phyloP scores from a whole-genome alignment of 1,140 invertebrate genomes.

The Tetramorium alpestre region DNA sequence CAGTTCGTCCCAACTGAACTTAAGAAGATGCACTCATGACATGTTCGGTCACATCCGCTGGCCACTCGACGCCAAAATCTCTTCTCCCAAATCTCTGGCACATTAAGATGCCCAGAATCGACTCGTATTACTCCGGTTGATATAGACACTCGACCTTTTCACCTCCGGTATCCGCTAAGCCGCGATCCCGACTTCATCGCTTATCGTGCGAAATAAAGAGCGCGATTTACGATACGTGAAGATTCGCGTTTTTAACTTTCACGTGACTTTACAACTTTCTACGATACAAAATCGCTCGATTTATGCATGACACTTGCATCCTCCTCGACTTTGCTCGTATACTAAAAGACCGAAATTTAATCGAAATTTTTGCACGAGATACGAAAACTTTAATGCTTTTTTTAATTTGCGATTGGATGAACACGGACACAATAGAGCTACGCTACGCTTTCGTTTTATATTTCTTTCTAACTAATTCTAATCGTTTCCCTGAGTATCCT shows the following conservation, averaged over 20 bases:
- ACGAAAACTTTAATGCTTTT: constrained; percentile 47
- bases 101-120: constrained; percentile 66
- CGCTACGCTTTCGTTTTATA: constrained; percentile 27
- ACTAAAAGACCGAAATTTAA: constrained; percentile 11
- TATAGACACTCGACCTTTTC: constrained; percentile 54
- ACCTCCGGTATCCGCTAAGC: constrained; percentile 65
- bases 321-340: constrained; percentile 53
- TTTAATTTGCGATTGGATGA: constrained; percentile 37
- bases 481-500: constrained; percentile 72
- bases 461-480: constrained; percentile 57
- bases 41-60: constrained; percentile 77
- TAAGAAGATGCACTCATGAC: constrained; percentile 78
- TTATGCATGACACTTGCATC: constrained; percentile 52
- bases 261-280: constrained; percentile 37
- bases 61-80: constrained; percentile 72
- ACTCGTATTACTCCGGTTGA: constrained; percentile 57
- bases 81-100: constrained; percentile 70
- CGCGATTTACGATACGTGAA: constrained; percentile 51
- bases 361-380: constrained; percentile 29
- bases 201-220: constrained; percentile 44
- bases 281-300: constrained; percentile 45
- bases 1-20: constrained; percentile 75
- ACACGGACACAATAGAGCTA: constrained; percentile 36
- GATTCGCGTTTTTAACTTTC: constrained; percentile 39
- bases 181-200: constrained; percentile 57